Base-by-base conservation (phyloP, 2,797 vertebrate species). In the Malacoctenus gilli region DNA sequence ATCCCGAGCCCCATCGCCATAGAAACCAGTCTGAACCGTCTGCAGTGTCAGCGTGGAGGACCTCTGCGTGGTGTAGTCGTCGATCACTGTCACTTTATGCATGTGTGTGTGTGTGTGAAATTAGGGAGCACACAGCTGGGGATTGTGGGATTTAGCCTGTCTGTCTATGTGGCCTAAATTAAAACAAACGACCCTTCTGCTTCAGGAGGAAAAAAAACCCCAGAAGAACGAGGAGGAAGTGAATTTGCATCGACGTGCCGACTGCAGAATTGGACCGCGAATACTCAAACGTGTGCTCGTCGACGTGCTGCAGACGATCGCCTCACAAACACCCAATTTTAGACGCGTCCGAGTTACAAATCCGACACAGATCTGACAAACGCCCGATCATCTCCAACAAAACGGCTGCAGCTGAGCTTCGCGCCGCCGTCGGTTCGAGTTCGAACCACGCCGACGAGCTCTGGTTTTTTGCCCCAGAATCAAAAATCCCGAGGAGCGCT, bases 61-160 rank as follows among this genome's bases (percentile, higher is more conserved):
- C 37, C 28, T 49, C 30, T 46, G 18, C 46, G 23, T 56, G 22
- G 25, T 2, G 25, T 2, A n/a, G 25, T 28, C 25, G 9, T 28
- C 9, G 25, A 28, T 28, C 25, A 28, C 25, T 28, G 25, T 28
- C 25, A 28, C 25, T 43, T 57, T 36, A 38, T 22, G 54, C 40
- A 35, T 37, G 20, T 35, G 31, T 32, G 20, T 4, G 20, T 32
- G 31, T 13, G 44, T 39, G 40, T 15, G 15, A 18, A 37, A 50
- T 11, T 22, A 46, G 28, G 22, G 44, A 43, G 41, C 42, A 43
- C 65, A 67, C 63, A 70, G 72, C 64, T 34, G 61, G 66, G 72
- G 78, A 75, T 64, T 72, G 65, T 50, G 55, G 69, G 76, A 83
- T 71, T 80, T 71, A 60, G 19, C 16, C 22, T 51, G 36, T 59